Conservation (phyloP, 2,888 invertebrate species). For the Galerucella pusilla region DNA sequence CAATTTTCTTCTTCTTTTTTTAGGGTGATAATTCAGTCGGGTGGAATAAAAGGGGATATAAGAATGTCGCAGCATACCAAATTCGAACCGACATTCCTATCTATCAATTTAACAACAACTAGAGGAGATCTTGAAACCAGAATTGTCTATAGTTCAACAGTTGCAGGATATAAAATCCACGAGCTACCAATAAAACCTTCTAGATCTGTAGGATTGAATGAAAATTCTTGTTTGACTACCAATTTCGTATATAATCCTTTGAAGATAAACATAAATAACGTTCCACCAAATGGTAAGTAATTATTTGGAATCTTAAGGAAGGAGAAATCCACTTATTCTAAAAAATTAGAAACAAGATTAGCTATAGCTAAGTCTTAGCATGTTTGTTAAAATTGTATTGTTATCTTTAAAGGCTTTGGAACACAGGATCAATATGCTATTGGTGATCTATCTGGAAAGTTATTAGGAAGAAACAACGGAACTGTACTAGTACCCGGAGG, state of each 20-base stretch:
- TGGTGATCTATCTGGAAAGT: slow-evolving; percentile 90
- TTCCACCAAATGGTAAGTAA: slow-evolving; percentile 75
- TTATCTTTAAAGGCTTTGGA: slow-evolving; percentile 70
- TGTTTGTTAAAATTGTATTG: background rate
- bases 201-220: slow-evolving; percentile 64
- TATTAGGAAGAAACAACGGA: slow-evolving; percentile 78
- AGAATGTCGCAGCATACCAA: slow-evolving; percentile 82
- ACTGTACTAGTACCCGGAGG: slow-evolving; percentile 77
- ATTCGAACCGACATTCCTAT: slow-evolving; percentile 85
- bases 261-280: slow-evolving; percentile 67
- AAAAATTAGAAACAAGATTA: too few relatives aligned
- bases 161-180: slow-evolving; percentile 77
- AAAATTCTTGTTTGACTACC: slow-evolving; percentile 74
- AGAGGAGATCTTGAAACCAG: slow-evolving; percentile 76
- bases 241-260: slow-evolving; percentile 84
- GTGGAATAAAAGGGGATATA: slow-evolving; percentile 84
- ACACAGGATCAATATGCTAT: slow-evolving; percentile 91
- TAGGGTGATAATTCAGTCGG: slow-evolving; percentile 78
- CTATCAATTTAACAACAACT: slow-evolving; percentile 76
- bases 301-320: background rate
- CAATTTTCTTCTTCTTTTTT: slow-evolving; percentile 44
- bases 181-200: slow-evolving; percentile 75
- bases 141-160: slow-evolving; percentile 78
- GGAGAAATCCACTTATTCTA: too few relatives aligned
- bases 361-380: background rate